phyloP scores from a whole-genome alignment of 2,888 invertebrate genomes.

The Drosophila lacicola region DNA sequence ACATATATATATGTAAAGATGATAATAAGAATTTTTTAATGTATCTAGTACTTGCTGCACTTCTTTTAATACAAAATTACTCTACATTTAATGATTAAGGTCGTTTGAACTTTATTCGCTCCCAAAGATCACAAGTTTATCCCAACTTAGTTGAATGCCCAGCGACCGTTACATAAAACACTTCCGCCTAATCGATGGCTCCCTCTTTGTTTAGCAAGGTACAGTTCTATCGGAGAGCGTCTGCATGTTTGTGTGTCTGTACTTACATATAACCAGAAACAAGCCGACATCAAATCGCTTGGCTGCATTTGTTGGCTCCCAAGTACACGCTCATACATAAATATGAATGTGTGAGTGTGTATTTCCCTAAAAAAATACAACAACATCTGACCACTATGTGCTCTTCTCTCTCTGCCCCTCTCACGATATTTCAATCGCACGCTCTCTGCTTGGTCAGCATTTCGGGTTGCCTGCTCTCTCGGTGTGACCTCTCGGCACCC shows the following conservation, averaged over 20 bases:
- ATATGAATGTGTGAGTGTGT: constrained; percentile 17
- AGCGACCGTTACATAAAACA: constrained; percentile 42
- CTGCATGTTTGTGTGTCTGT: background rate
- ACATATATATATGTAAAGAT: too few relatives aligned
- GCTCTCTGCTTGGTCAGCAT: constrained; percentile 53
- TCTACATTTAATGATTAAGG: too few relatives aligned
- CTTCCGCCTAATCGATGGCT: constrained; percentile 45
- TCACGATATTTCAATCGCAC: constrained; percentile 1
- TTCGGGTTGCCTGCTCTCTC: constrained; percentile 19
- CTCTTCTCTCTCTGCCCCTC: constrained; percentile 19
- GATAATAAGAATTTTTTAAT: too few relatives aligned
- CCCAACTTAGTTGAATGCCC: constrained; percentile 6
- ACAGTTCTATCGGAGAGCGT: constrained; percentile 47
- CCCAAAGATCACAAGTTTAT: background rate
- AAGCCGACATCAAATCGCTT: constrained; percentile 43
- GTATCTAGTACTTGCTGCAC: too few relatives aligned
- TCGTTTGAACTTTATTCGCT: too few relatives aligned
- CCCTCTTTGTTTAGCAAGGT: constrained; percentile 30
- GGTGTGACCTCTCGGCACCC: constrained; percentile 62
- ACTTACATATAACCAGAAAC: constrained; percentile 30
- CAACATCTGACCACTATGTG: constrained; percentile 53
- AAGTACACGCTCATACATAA: constrained; percentile 13
- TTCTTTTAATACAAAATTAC: too few relatives aligned
- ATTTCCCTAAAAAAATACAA: constrained; percentile 51
- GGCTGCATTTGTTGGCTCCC: constrained; percentile 51